Evolutionary conservation across 1,140 invertebrate species (phyloP).

Genomic region (Nymphalis io): DNA sequence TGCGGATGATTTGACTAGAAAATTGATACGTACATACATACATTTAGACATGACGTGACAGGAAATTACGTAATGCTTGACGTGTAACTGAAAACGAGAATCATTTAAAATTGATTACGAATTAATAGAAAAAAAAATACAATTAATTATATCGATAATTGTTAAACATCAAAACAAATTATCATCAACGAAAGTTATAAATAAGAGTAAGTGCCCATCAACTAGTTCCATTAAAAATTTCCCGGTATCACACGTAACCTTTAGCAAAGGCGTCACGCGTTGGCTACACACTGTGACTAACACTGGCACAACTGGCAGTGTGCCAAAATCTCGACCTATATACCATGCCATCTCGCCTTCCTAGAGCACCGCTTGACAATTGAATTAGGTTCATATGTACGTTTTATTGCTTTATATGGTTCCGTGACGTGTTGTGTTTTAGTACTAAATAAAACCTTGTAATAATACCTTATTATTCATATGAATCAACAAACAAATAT

Average conservation of each 20-base stretch:
- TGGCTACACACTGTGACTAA: slow-evolving; percentile 57
- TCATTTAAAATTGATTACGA: too few species aligned
- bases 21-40: too few species aligned
- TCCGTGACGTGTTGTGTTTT: background rate
- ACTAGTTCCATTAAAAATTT: slow-evolving; percentile 34
- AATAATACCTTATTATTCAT: background rate
- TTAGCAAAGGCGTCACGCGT: slow-evolving; percentile 53
- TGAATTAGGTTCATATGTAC: slow-evolving; percentile 54
- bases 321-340: slow-evolving; percentile 68
- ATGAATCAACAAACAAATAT: too few species aligned
- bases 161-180: background rate
- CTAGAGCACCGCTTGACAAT: slow-evolving; percentile 50
- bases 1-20: too few species aligned
- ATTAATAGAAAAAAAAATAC: too few species aligned
- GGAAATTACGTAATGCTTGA: too few species aligned
- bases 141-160: background rate
- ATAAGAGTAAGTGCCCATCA: slow-evolving; percentile 15
- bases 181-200: background rate
- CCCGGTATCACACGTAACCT: slow-evolving; percentile 52
- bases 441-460: background rate
- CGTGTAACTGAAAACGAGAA: too few species aligned
- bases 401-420: slow-evolving; percentile 39
- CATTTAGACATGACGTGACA: too few species aligned
- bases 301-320: slow-evolving; percentile 54
- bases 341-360: slow-evolving; percentile 55